Conservation (phyloP, 2,113 vertebrate genomes). For the Notiomystis cincta region DNA sequence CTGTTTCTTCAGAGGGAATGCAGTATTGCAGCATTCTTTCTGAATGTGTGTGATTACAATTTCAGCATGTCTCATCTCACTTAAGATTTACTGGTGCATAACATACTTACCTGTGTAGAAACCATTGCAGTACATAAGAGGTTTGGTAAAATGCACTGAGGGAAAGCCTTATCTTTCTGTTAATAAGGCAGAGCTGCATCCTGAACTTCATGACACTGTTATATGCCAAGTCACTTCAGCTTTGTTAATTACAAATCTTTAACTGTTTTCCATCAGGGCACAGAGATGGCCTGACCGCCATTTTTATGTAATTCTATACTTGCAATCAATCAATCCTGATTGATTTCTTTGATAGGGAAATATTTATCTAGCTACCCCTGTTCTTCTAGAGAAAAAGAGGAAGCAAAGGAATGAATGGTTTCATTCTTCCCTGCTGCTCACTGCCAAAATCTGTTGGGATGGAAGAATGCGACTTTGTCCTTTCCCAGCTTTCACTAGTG, state of each 20-base stretch:
- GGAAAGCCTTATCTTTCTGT: neutral
- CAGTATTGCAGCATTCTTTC: neutral
- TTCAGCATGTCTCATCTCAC: neutral
- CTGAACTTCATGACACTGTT: neutral
- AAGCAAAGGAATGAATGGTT: constrained; percentile 5
- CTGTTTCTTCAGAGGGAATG: neutral
- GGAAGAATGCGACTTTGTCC: constrained; percentile 6
- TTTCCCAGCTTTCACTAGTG: neutral
- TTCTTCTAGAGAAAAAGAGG: neutral
- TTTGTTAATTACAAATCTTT: neutral
- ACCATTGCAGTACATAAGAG: neutral
- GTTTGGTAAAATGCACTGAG: neutral
- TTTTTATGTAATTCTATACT: neutral
- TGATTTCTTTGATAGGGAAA: neutral
- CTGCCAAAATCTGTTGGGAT: constrained; percentile 28
- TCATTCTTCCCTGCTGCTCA: constrained; percentile 11
- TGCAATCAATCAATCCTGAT: neutral
- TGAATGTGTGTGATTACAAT: neutral
- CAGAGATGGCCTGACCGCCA: neutral
- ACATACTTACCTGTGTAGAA: neutral
- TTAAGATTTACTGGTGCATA: neutral
- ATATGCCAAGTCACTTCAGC: neutral
- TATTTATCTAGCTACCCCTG: neutral
- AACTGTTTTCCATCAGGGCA: neutral
- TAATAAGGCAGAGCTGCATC: neutral